Evolutionary conservation across 2,888 invertebrate species (phyloP), one percentile per base, ranked within the genome.

Genomic region (Drosophila formosana): DNA sequence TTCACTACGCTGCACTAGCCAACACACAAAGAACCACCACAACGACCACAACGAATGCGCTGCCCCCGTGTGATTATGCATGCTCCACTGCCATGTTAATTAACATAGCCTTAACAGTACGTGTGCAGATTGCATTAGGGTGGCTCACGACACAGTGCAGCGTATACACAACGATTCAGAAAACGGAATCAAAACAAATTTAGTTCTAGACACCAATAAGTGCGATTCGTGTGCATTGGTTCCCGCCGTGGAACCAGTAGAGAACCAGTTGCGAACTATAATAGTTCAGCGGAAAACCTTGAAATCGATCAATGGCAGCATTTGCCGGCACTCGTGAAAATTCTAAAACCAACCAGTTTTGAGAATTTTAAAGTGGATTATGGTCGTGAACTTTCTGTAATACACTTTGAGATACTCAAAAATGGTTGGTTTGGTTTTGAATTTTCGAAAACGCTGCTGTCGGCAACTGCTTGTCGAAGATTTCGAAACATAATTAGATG

Each of bases 371-470:
- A 78, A 80, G 66, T 82, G 41, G n/a, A 71, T 69, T 72, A 34
- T 6, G 1, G 0, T 0, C 13, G 5, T 39, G 13, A 41, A 0
- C 6, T 4, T 4, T 34, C 7, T 3, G 23, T 26, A 62, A 65
- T 57, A 43, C 60, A 76, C 67, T 75, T 76, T 66, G 62, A 70
- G 45, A 72, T 89, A 72, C 56, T 88, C 51, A 71, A 80, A 85
- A 88, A 82, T 89, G 78, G 88, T 86, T 89, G 88, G 86, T 86
- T 86, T 89, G 89, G 86, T 86, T 86, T 86, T 89, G 86, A 68
- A 78, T 86, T 86, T 89, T 86, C 82, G 57, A 34, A 43, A 47
- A 47, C 57, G 47, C 25, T 13, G 8, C n/a, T 56, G 34, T 4
- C 11, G 5, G 39, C 39, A 47, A 50, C 0, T 28, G 37, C 45